Percentiles rank a stretch among this genome's conserved stretches.
Conservation (phyloP, 2,113 vertebrate genomes). For the Thamnophis sirtalis region DNA sequence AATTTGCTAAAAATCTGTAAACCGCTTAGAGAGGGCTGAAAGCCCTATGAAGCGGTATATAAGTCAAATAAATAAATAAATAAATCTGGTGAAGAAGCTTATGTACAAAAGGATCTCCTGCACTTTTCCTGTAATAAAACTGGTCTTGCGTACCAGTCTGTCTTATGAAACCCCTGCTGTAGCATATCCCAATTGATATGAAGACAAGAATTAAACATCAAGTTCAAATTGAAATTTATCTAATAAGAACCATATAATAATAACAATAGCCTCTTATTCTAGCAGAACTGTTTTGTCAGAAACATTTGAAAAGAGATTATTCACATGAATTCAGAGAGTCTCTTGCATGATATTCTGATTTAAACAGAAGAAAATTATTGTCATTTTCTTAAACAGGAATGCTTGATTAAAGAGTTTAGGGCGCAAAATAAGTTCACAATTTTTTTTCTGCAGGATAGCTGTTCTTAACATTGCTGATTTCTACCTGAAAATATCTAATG, state of each 20-base stretch:
- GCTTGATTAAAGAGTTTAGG: constrained; percentile 49
- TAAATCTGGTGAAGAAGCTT: background rate
- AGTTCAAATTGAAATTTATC: background rate
- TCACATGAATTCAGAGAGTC: constrained; percentile 13
- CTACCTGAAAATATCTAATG: constrained; percentile 50
- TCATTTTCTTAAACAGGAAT: constrained; percentile 28
- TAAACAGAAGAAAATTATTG: constrained; percentile 20
- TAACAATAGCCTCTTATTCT: background rate
- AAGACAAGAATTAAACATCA: background rate
- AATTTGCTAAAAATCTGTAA: no score
- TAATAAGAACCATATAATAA: background rate
- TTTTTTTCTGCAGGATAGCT: constrained; percentile 52
- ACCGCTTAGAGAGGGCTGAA: no score
- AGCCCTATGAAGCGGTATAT: no score
- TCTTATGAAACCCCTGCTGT: background rate
- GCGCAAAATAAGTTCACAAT: constrained; percentile 43
- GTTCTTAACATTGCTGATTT: constrained; percentile 58
- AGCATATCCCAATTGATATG: background rate
- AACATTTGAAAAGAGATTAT: constrained; percentile 2
- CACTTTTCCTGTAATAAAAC: background rate
- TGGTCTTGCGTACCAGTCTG: constrained; percentile 9
- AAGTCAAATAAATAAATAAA: no score
- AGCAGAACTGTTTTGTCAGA: background rate
- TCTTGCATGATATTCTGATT: background rate
- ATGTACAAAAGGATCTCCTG: background rate